Evolutionary conservation across 2,113 vertebrate genomes (phyloP).

Genomic region (Pelodiscus sinensis): DNA sequence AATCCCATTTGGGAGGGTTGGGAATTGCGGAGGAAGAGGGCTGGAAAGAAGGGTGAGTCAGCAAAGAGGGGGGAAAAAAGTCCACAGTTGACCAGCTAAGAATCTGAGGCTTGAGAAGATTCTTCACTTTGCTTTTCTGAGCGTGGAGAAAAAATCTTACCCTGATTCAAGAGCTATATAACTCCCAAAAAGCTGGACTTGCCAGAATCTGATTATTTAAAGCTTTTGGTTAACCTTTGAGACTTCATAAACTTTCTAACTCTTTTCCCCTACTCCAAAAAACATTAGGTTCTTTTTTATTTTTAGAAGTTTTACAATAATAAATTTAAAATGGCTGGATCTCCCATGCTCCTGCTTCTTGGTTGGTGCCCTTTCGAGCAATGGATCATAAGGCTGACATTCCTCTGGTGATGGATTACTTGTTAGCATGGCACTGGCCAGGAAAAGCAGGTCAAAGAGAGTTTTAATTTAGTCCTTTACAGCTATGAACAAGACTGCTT

Average conservation of each 20-base stretch:
- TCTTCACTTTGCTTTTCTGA: background rate
- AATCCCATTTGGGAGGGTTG: background rate
- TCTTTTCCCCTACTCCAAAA: constrained; percentile 15
- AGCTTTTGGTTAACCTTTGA: constrained; percentile 46
- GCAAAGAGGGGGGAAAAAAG: background rate
- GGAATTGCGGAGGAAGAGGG: background rate
- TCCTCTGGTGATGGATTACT: constrained; percentile 51
- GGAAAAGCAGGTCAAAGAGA: constrained; percentile 48
- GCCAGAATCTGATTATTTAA: constrained; percentile 46
- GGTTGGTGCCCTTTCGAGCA: constrained; percentile 54
- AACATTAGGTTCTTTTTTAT: constrained; percentile 30
- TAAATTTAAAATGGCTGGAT: constrained; percentile 57
- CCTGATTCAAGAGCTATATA: constrained; percentile 7
- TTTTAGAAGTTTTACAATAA: constrained; percentile 11
- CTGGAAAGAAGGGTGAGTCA: background rate
- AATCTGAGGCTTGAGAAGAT: background rate
- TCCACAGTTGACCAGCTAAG: background rate
- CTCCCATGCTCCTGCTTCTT: constrained; percentile 35
- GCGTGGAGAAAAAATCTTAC: background rate
- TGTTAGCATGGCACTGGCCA: constrained; percentile 54
- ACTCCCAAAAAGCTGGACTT: background rate
- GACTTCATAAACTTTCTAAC: constrained; percentile 34
- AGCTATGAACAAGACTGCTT: background rate
- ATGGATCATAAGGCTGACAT: constrained; percentile 64
- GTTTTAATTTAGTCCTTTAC: constrained; percentile 64